phyloP scores from a whole-genome alignment of 1,140 invertebrate species.

The Bradynema listronoti region DNA sequence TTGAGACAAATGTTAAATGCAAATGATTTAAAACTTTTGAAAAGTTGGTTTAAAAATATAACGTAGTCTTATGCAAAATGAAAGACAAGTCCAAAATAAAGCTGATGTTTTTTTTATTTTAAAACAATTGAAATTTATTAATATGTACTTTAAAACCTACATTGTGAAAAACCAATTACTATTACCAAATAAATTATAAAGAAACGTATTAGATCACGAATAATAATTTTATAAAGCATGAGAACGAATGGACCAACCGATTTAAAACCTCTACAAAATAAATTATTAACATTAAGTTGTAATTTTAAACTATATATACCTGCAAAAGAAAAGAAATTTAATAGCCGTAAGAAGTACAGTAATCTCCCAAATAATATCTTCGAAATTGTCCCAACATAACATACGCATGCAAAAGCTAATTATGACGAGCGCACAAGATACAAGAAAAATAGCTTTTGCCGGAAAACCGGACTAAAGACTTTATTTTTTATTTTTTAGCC shows the following conservation, averaged over 20 bases:
- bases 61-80: too few species aligned
- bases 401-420: slow-evolving; percentile 74
- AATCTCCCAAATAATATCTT: slow-evolving; percentile 81
- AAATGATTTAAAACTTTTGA: too few species aligned
- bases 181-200: slow-evolving; percentile 92
- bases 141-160: slow-evolving; percentile 60
- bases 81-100: too few species aligned
- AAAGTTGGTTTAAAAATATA: too few species aligned
- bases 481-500: slow-evolving; percentile 11
- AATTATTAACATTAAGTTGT: not conserved
- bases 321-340: slow-evolving; percentile 93
- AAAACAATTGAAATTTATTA: slow-evolving; percentile 5
- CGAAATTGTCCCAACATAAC: slow-evolving; percentile 72
- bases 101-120: too few species aligned
- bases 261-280: slow-evolving; percentile 31
- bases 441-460: slow-evolving; percentile 82
- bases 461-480: slow-evolving; percentile 73
- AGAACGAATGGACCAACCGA: slow-evolving; percentile 92
- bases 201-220: slow-evolving; percentile 86
- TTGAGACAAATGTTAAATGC: too few species aligned
- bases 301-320: slow-evolving; percentile 62
- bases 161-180: slow-evolving; percentile 94
- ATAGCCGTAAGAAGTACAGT: slow-evolving; percentile 92
- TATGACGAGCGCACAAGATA: slow-evolving; percentile 79
- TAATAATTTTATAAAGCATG: slow-evolving; percentile 97